These are phyloP conservation scores for Microctonus brassicae DNA, from an alignment of 2,888 invertebrate species.

Conservation along the genomic window DNA sequence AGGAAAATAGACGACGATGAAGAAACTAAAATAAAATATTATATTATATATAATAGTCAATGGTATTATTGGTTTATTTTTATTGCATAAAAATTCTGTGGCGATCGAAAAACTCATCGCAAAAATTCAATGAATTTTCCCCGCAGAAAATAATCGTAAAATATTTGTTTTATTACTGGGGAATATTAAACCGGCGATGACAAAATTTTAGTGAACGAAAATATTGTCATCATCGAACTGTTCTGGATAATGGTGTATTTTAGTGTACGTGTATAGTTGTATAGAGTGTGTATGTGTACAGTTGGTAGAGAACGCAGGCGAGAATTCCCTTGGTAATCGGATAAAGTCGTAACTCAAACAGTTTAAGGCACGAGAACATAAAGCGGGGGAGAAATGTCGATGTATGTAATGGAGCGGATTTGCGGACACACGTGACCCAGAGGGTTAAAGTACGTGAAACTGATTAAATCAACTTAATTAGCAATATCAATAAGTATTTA, in stretches of 20 bases:
- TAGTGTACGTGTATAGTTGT: not conserved
- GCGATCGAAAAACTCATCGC: not conserved
- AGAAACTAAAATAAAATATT: not conserved
- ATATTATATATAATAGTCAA: not conserved
- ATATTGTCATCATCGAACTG: not conserved
- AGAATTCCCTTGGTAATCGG: conserved; percentile 60
- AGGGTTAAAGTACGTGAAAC: not conserved
- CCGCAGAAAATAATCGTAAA: not conserved
- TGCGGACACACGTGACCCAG: conserved; percentile 37
- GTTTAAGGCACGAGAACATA: conserved; percentile 56
- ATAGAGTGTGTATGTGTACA: not conserved
- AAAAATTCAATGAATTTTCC: not conserved
- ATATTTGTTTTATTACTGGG: not conserved
- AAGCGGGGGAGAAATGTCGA: conserved; percentile 49
- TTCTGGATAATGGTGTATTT: not conserved
- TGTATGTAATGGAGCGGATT: conserved; percentile 56
- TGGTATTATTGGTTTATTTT: not conserved
- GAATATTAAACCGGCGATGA: not conserved
- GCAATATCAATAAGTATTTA: not conserved
- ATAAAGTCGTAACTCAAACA: conserved; percentile 67
- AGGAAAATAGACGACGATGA: not conserved
- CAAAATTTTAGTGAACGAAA: not conserved
- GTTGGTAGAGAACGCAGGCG: conserved; percentile 19
- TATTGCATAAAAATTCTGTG: not conserved
- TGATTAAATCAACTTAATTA: not conserved